These are phyloP conservation scores for Drosophila micromelanica DNA, from an alignment of 1,140 invertebrate species.

Conservation along the genomic window DNA sequence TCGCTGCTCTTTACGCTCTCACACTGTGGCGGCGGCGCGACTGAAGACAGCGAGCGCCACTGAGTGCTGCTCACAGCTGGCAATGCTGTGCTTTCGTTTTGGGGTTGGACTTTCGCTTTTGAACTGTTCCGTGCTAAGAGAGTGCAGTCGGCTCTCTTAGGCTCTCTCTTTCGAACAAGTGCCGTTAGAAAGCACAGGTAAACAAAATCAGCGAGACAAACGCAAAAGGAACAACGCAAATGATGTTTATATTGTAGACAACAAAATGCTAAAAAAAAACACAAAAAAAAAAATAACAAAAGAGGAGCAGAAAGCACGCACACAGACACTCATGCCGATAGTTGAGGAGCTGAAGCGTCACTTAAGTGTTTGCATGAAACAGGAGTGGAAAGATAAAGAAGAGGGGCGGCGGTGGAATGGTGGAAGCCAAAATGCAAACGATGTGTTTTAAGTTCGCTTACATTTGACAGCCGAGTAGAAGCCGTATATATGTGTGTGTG, in stretches of 20 bases:
- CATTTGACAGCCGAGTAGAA: slow-evolving; percentile 73
- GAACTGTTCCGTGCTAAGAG: slow-evolving; percentile 25
- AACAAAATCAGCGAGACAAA: slow-evolving; percentile 77
- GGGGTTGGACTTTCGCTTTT: slow-evolving; percentile 45
- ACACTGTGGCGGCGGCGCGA: background rate
- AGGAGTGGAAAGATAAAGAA: background rate
- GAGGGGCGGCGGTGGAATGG: background rate
- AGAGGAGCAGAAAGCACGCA: slow-evolving; percentile 55
- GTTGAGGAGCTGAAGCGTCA: slow-evolving; percentile 79
- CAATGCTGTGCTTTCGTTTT: slow-evolving; percentile 26
- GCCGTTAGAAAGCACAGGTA: slow-evolving; percentile 66
- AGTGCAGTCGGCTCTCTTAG: background rate
- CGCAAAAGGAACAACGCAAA: slow-evolving; percentile 79
- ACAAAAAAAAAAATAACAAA: slow-evolving; percentile 37
- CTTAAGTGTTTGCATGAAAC: slow-evolving; percentile 66
- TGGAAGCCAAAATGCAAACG: slow-evolving; percentile 69
- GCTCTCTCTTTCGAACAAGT: slow-evolving; percentile 36
- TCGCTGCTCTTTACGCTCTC: slow-evolving; percentile 14
- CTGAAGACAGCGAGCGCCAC: background rate
- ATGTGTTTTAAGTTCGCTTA: slow-evolving; percentile 82
- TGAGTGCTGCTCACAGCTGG: slow-evolving; percentile 15
- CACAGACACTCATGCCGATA: slow-evolving; percentile 62
- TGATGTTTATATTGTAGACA: slow-evolving; percentile 80
- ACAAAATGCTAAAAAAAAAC: slow-evolving; percentile 61
- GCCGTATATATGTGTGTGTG: slow-evolving; percentile 49